Base-by-base conservation (phyloP, 2,113 vertebrate genomes). In the Platichthys stellatus region DNA sequence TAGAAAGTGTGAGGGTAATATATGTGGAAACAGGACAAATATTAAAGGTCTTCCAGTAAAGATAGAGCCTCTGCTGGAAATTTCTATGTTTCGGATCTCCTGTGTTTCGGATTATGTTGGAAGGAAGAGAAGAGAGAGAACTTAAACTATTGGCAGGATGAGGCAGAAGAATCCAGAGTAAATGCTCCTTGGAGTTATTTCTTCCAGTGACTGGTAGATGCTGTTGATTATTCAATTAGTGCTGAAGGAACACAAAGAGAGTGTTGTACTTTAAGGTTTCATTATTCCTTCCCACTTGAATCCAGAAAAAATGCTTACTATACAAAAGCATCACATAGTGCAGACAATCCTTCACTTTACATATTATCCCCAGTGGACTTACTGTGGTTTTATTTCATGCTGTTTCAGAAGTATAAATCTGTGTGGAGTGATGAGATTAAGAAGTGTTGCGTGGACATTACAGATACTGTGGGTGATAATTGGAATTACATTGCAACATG, bases 201-300 rank as follows among this genome's bases (percentile, higher is more conserved):
- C 70, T 43, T 66, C 31, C 58, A 67, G 23, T 78, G 38, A 69
- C 68, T 60, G 66, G 59, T 56, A 67, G 57, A 65, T 85, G 68
- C 65, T 84, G 53, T 5, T 73, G 61, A 79, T 85, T 79, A 81
- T 87, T 76, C 23, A 47, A 69, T 88, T 79, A 78, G 65, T 24
- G 23, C 69, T 56, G 49, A 18, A 51, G 38, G 43, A 45, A 21
- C 63, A 80, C 66, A 87, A 82, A 78, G 61, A 51, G 49, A 59
- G 20, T 15, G 35, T 75, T 83, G 62, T 82, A 24, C n/a, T 73
- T 67, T 31, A 82, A 67, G 45, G 26, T 47, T 64, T 28, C n/a
- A 47, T 62, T 18, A 35, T 58, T 56, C 49, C 26, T 54, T 11
- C 15, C 57, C 23, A 26, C 23, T 21, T 43, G 59, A 56, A 21